Conservation (phyloP, 2,888 invertebrate species). For the Trachelus troglodyta region DNA sequence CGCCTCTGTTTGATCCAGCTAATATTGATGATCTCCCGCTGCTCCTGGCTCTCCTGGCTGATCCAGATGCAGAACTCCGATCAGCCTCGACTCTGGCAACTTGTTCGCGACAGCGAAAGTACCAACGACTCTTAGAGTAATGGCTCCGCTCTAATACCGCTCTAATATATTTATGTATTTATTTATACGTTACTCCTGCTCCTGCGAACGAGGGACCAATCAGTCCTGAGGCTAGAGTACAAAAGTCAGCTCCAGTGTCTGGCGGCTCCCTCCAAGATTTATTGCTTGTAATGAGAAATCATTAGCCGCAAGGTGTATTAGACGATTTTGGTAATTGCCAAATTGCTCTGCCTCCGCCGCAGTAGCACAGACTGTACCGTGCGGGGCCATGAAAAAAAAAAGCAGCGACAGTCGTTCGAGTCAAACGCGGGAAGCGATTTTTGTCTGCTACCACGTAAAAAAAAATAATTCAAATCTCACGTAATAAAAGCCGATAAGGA, state of each 20-base stretch:
- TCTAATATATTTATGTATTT: conserved; percentile 45
- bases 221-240: conserved; percentile 38
- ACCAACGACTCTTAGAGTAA: neutral
- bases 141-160: neutral
- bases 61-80: neutral
- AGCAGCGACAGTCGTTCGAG: neutral
- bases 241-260: conserved; percentile 21
- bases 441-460: conserved; percentile 11
- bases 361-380: neutral
- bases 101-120: neutral
- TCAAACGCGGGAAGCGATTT: conserved; percentile 39
- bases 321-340: conserved; percentile 64
- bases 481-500: conserved; percentile 22
- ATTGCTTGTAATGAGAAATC: conserved; percentile 66
- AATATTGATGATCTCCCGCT: neutral
- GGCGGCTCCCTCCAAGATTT: conserved; percentile 52
- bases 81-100: neutral
- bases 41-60: neutral
- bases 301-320: conserved; percentile 64
- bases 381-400: neutral
- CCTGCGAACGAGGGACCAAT: conserved; percentile 33
- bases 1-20: neutral
- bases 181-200: conserved; percentile 41
- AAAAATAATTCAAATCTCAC: conserved; percentile 22
- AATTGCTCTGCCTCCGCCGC: conserved; percentile 51